These are phyloP conservation scores for Pachycephala philippinensis DNA, from an alignment of 2,113 vertebrate genomes.

Conservation along the genomic window DNA sequence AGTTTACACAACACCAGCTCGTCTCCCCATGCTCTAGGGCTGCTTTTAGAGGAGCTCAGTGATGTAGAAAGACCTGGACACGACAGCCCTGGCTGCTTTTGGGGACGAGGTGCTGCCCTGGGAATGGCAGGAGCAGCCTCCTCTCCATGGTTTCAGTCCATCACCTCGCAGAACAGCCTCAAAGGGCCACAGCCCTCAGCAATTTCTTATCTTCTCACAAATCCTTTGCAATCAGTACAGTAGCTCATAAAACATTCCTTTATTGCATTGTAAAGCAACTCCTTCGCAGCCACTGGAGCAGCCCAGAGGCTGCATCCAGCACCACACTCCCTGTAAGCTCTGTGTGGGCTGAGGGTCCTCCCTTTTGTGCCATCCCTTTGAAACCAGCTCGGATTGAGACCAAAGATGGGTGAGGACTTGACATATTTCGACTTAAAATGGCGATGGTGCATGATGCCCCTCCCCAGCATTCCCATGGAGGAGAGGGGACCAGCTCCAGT, in stretches of 20 bases:
- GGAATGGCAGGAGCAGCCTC: not conserved
- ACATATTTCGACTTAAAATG: accelerated
- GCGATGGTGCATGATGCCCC: accelerated
- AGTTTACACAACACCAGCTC: not conserved
- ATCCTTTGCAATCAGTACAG: not conserved
- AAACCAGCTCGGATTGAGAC: not conserved
- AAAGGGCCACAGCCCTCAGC: not conserved
- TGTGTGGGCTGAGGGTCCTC: not conserved
- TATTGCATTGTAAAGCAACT: not conserved
- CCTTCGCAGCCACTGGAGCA: accelerated
- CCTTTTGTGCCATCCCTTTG: not conserved
- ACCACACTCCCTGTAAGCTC: not conserved
- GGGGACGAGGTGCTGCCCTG: accelerated
- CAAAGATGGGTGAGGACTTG: not conserved
- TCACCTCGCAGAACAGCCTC: not conserved
- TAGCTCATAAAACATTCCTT: not conserved
- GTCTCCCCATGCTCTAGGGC: not conserved
- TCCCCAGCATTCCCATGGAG: accelerated
- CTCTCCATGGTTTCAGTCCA: not conserved
- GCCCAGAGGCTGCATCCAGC: not conserved
- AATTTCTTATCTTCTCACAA: not conserved
- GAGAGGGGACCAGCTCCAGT: accelerated
- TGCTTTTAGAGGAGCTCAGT: not conserved
- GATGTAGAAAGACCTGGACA: not conserved
- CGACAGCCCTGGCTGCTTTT: not conserved